Percentiles rank a stretch among this genome's conserved stretches.
These are phyloP conservation scores for Carcharodon carcharias DNA, from an alignment of 2,797 vertebrate species.

Conservation along the genomic window DNA sequence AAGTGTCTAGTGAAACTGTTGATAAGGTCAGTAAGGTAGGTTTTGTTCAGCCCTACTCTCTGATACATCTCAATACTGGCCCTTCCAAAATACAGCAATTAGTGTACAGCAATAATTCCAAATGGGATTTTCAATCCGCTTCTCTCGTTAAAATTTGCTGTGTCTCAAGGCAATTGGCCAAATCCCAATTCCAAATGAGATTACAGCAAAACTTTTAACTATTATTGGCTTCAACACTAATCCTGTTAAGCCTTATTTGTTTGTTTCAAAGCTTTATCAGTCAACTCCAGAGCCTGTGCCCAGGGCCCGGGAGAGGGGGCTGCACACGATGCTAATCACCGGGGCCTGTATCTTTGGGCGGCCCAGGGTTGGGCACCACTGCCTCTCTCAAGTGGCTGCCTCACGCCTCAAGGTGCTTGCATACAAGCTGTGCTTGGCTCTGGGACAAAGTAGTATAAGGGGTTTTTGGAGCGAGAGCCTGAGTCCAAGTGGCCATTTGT, in stretches of 20 bases:
- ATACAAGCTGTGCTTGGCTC: no score
- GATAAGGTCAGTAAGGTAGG: background rate
- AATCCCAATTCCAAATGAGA: background rate
- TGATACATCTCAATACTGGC: background rate
- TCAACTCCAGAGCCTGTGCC: background rate
- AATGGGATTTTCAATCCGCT: background rate
- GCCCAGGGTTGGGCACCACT: no score
- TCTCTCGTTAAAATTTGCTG: background rate
- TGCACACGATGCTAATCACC: no score
- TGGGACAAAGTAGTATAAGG: no score
- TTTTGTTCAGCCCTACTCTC: background rate
- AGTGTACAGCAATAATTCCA: background rate
- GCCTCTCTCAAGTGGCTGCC: no score
- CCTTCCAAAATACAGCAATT: background rate
- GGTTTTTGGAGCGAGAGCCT: no score
- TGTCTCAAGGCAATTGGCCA: background rate
- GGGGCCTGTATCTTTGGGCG: no score
- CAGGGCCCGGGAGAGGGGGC: no score
- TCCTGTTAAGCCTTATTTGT: background rate
- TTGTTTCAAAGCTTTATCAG: background rate
- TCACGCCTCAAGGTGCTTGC: no score
- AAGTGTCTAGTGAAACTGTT: background rate
- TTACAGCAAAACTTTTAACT: background rate
- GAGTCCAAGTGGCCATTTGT: no score
- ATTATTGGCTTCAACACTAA: background rate